Conservation (phyloP, 2,797 vertebrate species). For the Cheirogaleus major region DNA sequence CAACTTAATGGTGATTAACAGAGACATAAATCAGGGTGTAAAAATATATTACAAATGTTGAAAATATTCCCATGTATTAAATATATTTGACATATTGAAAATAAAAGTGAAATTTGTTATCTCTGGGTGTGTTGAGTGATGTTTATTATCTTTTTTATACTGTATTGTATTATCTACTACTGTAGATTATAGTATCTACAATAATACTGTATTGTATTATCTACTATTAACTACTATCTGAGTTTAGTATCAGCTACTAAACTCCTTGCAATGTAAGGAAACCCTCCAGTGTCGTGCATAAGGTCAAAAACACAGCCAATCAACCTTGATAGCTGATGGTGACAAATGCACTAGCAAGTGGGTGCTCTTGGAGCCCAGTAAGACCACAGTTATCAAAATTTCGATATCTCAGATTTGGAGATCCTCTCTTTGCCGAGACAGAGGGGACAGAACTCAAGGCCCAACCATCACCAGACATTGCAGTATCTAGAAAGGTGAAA, state of each 20-base stretch:
- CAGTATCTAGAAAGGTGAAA: background rate
- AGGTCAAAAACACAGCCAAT: background rate
- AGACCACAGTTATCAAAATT: background rate
- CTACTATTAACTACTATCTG: too few species aligned
- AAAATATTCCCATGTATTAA: background rate
- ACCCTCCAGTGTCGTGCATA: background rate
- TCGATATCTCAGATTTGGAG: background rate
- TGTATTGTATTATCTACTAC: background rate
- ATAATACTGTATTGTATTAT: too few species aligned
- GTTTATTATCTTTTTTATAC: background rate
- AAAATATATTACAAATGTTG: background rate
- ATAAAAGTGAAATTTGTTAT: constrained; percentile 16
- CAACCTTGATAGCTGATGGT: background rate
- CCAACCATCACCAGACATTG: background rate
- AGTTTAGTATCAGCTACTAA: background rate
- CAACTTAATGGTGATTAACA: background rate
- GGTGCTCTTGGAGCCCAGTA: background rate
- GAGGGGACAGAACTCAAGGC: background rate
- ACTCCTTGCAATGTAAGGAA: background rate
- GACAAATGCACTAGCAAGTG: background rate
- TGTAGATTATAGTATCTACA: too few species aligned
- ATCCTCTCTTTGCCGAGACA: background rate
- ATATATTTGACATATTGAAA: constrained; percentile 21
- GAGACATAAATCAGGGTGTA: background rate
- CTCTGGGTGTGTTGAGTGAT: background rate